Percentiles rank a stretch among this genome's conserved stretches.
These are phyloP conservation scores for Diorhabda sublineata DNA, from an alignment of 1,140 invertebrate species.

Conservation along the genomic window DNA sequence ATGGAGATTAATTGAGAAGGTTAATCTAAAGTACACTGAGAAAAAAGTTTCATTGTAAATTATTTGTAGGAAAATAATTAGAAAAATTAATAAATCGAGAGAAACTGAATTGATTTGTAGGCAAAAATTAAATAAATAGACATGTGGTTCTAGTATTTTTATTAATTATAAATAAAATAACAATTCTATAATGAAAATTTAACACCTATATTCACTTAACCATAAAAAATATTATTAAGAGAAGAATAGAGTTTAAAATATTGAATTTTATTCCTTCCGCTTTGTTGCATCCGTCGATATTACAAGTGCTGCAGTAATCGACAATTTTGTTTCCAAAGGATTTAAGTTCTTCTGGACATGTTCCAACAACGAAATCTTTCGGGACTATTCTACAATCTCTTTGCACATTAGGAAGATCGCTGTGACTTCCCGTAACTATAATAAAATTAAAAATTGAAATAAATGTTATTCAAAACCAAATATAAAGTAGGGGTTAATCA, in stretches of 20 bases:
- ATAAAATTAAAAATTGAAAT: not conserved
- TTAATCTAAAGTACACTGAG: too few species aligned
- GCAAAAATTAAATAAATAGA: too few species aligned
- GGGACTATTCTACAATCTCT: slow-evolving; percentile 53
- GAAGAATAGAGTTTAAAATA: not conserved
- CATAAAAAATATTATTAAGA: too few species aligned
- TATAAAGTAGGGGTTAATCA: not conserved
- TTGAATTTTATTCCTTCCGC: slow-evolving; percentile 19
- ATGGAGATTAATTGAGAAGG: too few species aligned
- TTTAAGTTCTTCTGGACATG: slow-evolving; percentile 50
- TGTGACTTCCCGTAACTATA: slow-evolving; percentile 13
- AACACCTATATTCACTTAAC: too few species aligned
- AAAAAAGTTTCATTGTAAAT: too few species aligned
- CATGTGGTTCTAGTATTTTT: too few species aligned
- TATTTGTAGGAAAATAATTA: too few species aligned
- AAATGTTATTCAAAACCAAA: not conserved
- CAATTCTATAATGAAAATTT: too few species aligned
- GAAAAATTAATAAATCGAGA: too few species aligned
- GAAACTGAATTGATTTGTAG: too few species aligned
- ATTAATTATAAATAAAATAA: too few species aligned
- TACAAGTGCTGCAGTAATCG: slow-evolving; percentile 46
- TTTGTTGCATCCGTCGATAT: slow-evolving; percentile 36
- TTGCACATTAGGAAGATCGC: slow-evolving; percentile 24
- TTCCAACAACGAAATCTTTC: slow-evolving; percentile 51
- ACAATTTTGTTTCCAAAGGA: slow-evolving; percentile 47